Conservation (phyloP, 2,113 vertebrate genomes). For the Eonycteris spelaea region DNA sequence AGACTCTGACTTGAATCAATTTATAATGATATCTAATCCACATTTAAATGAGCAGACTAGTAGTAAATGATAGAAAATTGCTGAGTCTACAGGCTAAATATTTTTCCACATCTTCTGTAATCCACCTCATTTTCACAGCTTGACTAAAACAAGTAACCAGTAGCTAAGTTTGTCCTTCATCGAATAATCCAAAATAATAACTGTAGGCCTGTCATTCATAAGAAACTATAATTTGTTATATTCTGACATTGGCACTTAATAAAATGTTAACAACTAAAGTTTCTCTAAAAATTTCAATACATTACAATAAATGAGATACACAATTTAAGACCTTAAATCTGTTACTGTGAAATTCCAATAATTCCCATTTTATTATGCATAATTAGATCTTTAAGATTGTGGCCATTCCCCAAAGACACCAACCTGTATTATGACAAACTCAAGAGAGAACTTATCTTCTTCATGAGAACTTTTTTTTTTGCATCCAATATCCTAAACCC, state of each 20-base stretch:
- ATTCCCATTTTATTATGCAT: conserved; percentile 84
- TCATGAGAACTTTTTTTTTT: conserved; percentile 38
- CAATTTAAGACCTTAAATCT: conserved; percentile 73
- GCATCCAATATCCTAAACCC: conserved; percentile 53
- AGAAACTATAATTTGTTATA: conserved; percentile 66
- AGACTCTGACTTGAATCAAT: background rate
- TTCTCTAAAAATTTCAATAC: conserved; percentile 60
- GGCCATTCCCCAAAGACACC: conserved; percentile 77
- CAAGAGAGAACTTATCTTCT: conserved; percentile 67
- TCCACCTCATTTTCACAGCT: conserved; percentile 67
- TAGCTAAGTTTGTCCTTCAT: conserved; percentile 65
- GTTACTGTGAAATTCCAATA: conserved; percentile 81
- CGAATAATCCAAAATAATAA: conserved; percentile 60
- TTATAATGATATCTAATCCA: conserved; percentile 7
- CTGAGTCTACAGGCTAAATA: conserved; percentile 12
- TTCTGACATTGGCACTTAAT: conserved; percentile 69
- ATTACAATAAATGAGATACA: conserved; percentile 58
- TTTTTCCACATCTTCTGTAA: background rate
- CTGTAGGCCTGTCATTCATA: conserved; percentile 45
- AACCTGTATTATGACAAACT: conserved; percentile 70
- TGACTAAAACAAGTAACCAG: conserved; percentile 54
- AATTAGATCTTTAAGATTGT: conserved; percentile 84
- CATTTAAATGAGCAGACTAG: background rate
- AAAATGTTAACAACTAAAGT: conserved; percentile 71
- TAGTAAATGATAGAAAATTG: background rate